Conservation (phyloP, 1,140 invertebrate genomes). For the Ips nitidus region DNA sequence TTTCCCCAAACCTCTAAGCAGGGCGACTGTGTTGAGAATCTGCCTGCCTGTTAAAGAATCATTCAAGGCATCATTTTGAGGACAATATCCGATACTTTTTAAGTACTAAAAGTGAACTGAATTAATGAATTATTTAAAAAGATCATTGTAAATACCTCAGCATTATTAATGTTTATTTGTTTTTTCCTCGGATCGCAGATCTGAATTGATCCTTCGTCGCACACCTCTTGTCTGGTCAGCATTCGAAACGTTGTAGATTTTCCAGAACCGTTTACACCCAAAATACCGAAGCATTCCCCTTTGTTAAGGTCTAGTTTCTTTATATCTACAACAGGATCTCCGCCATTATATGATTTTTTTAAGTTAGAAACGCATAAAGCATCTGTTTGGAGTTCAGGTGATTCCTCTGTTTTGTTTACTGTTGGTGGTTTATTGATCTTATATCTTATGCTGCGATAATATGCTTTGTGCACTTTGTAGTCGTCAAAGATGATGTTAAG, state of each 20-base stretch:
- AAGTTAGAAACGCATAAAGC: slow-evolving; percentile 8
- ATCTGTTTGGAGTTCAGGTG: no score
- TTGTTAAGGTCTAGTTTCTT: slow-evolving; percentile 31
- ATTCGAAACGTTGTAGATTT: slow-evolving; percentile 86
- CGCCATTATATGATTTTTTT: slow-evolving; percentile 11
- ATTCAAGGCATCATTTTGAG: slow-evolving; percentile 72
- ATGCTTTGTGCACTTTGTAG: not conserved
- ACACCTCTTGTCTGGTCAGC: slow-evolving; percentile 67
- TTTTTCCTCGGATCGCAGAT: not conserved
- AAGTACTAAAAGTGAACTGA: slow-evolving; percentile 53
- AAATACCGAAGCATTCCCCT: slow-evolving; percentile 81
- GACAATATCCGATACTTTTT: slow-evolving; percentile 67
- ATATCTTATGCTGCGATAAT: no score
- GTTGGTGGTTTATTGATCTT: no score
- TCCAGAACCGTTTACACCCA: slow-evolving; percentile 81
- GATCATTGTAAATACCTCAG: slow-evolving; percentile 14
- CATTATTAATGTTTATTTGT: slow-evolving; percentile 14
- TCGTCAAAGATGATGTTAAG: not conserved
- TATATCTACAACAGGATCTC: slow-evolving; percentile 22
- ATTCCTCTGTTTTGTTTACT: no score
- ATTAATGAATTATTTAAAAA: not conserved
- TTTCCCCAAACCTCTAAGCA: slow-evolving; percentile 59
- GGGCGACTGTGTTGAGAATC: slow-evolving; percentile 67
- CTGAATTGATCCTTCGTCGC: slow-evolving; percentile 22
- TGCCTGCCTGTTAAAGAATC: slow-evolving; percentile 68